Evolutionary conservation across 2,888 invertebrate species (phyloP), one percentile per base, ranked within the genome.

Genomic region (Archips xylosteana): DNA sequence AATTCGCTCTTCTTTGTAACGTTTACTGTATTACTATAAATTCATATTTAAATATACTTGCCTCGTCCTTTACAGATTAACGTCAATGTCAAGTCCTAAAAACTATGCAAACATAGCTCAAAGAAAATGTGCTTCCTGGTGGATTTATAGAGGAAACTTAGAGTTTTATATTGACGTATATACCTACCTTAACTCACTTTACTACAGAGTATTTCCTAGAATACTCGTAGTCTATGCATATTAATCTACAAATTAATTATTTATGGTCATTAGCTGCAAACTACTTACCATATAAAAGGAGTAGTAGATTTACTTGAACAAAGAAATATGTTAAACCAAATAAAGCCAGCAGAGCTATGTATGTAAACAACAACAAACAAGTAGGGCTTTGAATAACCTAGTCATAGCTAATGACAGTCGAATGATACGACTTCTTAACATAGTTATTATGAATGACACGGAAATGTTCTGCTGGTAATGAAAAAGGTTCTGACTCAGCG

Each of bases 371-470:
- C n/a, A 23, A 23, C 15, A n/a, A 12, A 45, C 45, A 45, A 3
- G n/a, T n/a, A 51, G 6, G 45, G 45, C 45, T 45, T 45, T 45
- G 45, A 39, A 54, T 23, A 23, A 23, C 23, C 23, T 15, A 54
- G 54, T 32, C 57, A 57, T 32, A 12, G 36, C 45, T 51, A 51
- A 49, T 36, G 36, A 15, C 36, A 15, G 36, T 36, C 49, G 36
- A 47, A 34, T 65, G 51, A 47, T 13, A 34, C 47, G n/a, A 47
- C 13, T 49, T 34, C 49, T 59, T 64, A 59, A 64, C 49, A 73
- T 60, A 34, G 32, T 68, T 68, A 72, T 69, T 64, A 64, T 64
- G 49, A 69, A 73, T 69, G 63, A 73, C 73, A 57, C 68, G 68
- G 73, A 73, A 69, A 69, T 54, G 23, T 54, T 45, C 47, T 49